Conservation (phyloP, 2,113 vertebrate genomes). For the Malurus alboscapulatus region DNA sequence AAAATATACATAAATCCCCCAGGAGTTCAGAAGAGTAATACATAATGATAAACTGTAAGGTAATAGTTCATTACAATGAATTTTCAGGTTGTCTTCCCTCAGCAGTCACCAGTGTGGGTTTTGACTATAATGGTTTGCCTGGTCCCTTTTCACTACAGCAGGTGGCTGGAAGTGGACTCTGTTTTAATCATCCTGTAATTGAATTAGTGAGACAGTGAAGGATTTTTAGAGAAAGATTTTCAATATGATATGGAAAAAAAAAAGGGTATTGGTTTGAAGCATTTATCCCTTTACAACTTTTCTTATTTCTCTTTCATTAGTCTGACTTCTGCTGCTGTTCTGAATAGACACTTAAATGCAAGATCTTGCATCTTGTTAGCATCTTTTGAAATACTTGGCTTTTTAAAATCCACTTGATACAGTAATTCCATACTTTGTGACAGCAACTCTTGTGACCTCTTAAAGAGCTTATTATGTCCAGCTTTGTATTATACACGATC, state of each 20-base stretch:
- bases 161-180: not conserved
- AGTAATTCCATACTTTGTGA: not conserved
- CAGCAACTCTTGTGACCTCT: not conserved
- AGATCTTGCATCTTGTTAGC: not conserved
- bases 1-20: not conserved
- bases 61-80: not conserved
- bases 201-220: not conserved
- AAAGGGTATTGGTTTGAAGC: not conserved
- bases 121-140: not conserved
- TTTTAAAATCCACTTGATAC: not conserved
- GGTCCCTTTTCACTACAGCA: not conserved
- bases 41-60: not conserved
- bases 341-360: not conserved
- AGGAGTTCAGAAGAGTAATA: not conserved
- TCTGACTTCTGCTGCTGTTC: not conserved
- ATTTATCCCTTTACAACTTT: not conserved
- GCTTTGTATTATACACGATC: rapidly evolving
- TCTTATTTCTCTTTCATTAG: not conserved
- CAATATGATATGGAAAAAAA: not conserved
- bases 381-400: not conserved
- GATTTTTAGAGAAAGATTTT: not conserved
- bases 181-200: not conserved
- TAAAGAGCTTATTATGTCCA: not conserved
- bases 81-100: not conserved
- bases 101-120: not conserved